A percentile compares a stretch with the other conserved stretches of the same genome.
Evolutionary conservation across 2,113 vertebrate species (phyloP).

Genomic region (Coregonus clupeaformis): DNA sequence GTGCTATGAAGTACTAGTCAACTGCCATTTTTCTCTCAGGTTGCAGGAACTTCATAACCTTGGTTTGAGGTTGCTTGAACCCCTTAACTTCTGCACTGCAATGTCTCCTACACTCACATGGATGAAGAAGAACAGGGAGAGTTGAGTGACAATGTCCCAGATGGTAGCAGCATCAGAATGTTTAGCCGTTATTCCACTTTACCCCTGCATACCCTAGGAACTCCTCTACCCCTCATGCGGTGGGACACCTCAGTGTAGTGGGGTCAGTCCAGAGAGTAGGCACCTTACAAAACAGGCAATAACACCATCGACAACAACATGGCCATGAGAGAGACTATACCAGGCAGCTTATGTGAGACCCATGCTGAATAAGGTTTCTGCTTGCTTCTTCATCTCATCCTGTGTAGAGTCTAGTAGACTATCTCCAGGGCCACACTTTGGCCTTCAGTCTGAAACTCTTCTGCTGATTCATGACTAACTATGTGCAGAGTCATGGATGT

Average conservation of each 20-base stretch:
- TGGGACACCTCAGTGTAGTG: background rate
- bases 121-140: background rate
- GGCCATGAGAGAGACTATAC: background rate
- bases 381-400: background rate
- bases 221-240: background rate
- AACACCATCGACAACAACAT: slow-evolving; percentile 9
- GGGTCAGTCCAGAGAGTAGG: slow-evolving; percentile 7
- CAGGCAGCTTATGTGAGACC: too few species aligned
- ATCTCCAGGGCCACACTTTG: too few species aligned
- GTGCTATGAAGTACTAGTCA: too few species aligned
- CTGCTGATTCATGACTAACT: background rate
- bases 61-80: too few species aligned
- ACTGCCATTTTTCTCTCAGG: background rate
- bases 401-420: background rate
- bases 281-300: background rate
- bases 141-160: background rate
- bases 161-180: background rate
- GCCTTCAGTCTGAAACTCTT: background rate
- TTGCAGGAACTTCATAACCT: background rate
- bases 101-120: slow-evolving; percentile 26
- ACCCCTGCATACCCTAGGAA: background rate
- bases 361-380: background rate
- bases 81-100: slow-evolving; percentile 15
- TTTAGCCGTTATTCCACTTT: slow-evolving; percentile 25
- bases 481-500: background rate